Conservation (phyloP, 2,113 vertebrate species). For the Tetrax tetrax region DNA sequence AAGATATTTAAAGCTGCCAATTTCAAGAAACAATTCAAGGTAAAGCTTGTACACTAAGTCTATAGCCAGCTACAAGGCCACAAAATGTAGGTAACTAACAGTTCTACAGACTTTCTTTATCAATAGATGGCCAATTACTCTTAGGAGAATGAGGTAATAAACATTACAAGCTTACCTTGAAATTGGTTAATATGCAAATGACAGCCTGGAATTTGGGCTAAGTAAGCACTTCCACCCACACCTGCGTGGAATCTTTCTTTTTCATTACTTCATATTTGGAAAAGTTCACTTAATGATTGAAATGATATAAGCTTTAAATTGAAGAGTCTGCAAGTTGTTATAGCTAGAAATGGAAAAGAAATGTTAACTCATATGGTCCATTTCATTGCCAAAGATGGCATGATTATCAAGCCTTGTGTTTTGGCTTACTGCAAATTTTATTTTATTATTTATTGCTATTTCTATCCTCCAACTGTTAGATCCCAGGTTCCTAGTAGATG, state of each 20-base stretch:
- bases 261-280: background rate
- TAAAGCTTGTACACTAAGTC: background rate
- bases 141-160: background rate
- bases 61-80: background rate
- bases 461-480: background rate
- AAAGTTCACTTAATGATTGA: background rate
- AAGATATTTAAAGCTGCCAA: background rate
- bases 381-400: background rate
- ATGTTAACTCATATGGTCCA: background rate
- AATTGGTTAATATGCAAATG: constrained; percentile 22
- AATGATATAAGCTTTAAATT: background rate
- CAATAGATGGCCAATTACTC: background rate
- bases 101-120: background rate
- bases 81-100: background rate
- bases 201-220: background rate
- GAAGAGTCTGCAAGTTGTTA: background rate
- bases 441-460: background rate
- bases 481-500: background rate
- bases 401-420: background rate
- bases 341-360: background rate
- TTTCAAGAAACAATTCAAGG: background rate
- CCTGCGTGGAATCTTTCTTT: background rate
- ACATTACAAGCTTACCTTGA: constrained; percentile 14
- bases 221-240: background rate
- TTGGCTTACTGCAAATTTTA: background rate